These are phyloP conservation scores for Coilia nasus DNA, from an alignment of 2,797 vertebrate species.

Conservation along the genomic window DNA sequence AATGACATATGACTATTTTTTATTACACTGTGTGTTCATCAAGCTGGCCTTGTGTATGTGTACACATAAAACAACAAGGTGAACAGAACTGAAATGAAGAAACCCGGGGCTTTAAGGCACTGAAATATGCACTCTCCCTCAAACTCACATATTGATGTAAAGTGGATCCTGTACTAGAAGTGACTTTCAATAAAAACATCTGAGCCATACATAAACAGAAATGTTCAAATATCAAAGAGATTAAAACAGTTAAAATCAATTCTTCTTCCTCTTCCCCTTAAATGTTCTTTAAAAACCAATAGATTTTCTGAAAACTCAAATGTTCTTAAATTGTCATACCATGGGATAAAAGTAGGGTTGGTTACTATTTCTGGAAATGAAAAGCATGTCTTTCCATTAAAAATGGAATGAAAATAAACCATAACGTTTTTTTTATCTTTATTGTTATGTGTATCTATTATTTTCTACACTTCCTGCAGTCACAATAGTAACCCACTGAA, in stretches of 20 bases:
- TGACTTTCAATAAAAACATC: background rate
- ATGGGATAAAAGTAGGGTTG: background rate
- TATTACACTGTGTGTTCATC: background rate
- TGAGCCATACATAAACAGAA: background rate
- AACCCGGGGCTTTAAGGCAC: background rate
- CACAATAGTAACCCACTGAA: background rate
- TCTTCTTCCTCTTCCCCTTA: background rate
- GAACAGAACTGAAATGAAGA: background rate
- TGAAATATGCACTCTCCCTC: background rate
- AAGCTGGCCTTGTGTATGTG: background rate
- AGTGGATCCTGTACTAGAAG: constrained; percentile 5
- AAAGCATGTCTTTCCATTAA: background rate
- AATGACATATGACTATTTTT: background rate
- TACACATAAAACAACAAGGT: background rate
- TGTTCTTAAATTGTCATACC: background rate
- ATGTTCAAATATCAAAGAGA: background rate
- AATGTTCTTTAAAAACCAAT: background rate
- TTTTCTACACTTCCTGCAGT: background rate
- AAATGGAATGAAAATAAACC: background rate
- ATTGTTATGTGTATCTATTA: background rate
- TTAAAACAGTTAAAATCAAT: background rate
- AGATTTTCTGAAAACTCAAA: background rate
- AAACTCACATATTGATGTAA: background rate
- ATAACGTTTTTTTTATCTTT: background rate
- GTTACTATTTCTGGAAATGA: background rate